phyloP scores from a whole-genome alignment of 1,140 invertebrate species.

The Araneus ventricosus region DNA sequence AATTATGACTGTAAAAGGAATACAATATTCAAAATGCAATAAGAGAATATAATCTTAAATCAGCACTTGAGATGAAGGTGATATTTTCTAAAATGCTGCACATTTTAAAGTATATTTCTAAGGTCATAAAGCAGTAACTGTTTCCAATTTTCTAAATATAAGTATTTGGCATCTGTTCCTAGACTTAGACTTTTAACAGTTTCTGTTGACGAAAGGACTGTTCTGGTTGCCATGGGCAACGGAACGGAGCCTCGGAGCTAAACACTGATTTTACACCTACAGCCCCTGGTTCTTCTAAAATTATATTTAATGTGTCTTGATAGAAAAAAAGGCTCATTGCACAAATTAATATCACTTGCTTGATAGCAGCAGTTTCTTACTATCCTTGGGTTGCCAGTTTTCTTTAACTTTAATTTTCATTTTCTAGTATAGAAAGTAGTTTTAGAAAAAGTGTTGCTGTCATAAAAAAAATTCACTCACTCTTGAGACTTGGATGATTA shows the following conservation, averaged over 20 bases:
- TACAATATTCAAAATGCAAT: no score
- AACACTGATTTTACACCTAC: conserved; percentile 67
- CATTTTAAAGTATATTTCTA: not conserved
- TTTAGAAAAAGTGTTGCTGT: no score
- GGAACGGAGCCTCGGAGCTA: not conserved
- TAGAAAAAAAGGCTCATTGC: not conserved
- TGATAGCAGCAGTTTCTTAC: no score
- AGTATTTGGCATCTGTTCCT: conserved; percentile 56
- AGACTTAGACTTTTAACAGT: conserved; percentile 49
- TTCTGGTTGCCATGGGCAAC: conserved; percentile 59
- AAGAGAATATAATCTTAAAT: no score
- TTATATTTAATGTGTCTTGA: conserved; percentile 15
- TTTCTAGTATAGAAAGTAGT: no score
- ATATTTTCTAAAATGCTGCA: not conserved
- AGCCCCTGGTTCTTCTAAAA: not conserved
- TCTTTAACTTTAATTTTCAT: no score
- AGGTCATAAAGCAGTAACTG: conserved; percentile 32
- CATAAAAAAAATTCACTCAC: no score
- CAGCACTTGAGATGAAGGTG: not conserved
- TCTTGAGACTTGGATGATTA: no score
- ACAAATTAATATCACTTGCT: no score
- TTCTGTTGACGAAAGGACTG: conserved; percentile 40
- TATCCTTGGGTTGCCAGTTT: no score
- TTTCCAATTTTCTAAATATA: conserved; percentile 66
- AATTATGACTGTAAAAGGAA: no score